phyloP scores from a whole-genome alignment of 2,113 vertebrate genomes.

The Macaca fascicularis region DNA sequence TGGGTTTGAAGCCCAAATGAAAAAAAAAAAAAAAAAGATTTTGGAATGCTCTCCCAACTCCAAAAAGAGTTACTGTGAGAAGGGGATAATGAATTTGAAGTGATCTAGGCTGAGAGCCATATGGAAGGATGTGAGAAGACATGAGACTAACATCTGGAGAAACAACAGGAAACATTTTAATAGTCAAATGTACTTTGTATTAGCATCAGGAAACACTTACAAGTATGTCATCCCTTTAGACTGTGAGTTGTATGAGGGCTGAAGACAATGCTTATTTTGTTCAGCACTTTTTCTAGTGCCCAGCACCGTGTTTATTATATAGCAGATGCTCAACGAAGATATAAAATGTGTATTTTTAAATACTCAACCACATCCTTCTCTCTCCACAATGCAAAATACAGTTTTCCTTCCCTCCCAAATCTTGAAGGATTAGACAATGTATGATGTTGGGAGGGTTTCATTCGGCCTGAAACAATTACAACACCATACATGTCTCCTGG shows the following conservation, averaged over 20 bases:
- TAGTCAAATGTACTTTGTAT: background rate
- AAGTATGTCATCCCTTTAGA: background rate
- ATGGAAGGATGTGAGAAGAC: background rate
- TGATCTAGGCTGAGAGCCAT: background rate
- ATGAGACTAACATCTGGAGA: background rate
- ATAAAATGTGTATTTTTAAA: constrained; percentile 1
- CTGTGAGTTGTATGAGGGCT: background rate
- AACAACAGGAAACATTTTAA: constrained; percentile 18
- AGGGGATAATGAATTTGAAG: background rate
- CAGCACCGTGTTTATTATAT: background rate
- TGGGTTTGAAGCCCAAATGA: background rate
- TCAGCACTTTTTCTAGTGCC: background rate
- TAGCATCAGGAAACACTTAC: constrained; percentile 15
- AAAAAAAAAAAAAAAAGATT: background rate
- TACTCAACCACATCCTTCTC: background rate
- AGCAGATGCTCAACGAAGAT: background rate
- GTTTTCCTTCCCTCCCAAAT: background rate
- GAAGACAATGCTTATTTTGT: background rate
- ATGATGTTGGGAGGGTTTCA: background rate
- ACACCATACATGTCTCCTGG: background rate
- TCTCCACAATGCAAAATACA: background rate
- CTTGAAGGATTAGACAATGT: background rate
- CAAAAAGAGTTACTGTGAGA: background rate
- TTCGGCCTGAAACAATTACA: background rate
- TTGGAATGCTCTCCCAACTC: background rate